These are phyloP conservation scores for Thecophora atra DNA, from an alignment of 2,888 invertebrate genomes.

Conservation along the genomic window DNA sequence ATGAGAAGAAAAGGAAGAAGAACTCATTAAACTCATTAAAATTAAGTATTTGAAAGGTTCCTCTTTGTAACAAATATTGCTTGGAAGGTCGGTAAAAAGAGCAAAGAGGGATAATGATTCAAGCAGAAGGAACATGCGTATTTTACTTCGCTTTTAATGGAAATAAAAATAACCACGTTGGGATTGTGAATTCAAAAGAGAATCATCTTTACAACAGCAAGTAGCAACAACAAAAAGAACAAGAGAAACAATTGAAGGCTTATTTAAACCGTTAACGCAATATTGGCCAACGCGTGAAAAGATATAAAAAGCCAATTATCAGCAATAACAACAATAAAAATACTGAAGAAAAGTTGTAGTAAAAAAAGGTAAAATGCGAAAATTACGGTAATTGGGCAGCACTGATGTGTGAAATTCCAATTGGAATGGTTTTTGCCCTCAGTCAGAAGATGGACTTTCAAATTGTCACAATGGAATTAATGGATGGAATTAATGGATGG, in stretches of 20 bases:
- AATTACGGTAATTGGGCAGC: conserved; percentile 33
- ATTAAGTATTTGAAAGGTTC: too few species aligned
- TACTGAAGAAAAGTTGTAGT: background rate
- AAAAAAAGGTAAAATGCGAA: conserved; percentile 24
- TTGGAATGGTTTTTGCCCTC: background rate
- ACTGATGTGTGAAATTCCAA: conserved; percentile 33
- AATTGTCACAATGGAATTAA: background rate
- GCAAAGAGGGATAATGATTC: too few species aligned
- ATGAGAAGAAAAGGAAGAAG: too few species aligned
- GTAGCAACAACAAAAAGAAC: background rate
- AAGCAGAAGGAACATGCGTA: too few species aligned
- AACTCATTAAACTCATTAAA: too few species aligned
- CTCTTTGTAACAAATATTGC: too few species aligned
- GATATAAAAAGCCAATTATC: conserved; percentile 16
- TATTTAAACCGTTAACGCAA: conserved; percentile 22
- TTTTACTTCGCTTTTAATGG: too few species aligned
- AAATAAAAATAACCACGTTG: too few species aligned
- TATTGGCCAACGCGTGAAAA: conserved; percentile 2
- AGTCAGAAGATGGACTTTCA: background rate
- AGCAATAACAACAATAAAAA: conserved; percentile 20
- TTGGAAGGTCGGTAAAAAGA: too few species aligned
- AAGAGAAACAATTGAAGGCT: conserved; percentile 19
- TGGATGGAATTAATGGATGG: background rate
- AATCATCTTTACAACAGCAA: background rate
- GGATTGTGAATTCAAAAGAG: too few species aligned